Percentiles rank a stretch among this genome's conserved stretches.
phyloP scores from a whole-genome alignment of 2,888 invertebrate species.

The Tetrapedia diversipes region DNA sequence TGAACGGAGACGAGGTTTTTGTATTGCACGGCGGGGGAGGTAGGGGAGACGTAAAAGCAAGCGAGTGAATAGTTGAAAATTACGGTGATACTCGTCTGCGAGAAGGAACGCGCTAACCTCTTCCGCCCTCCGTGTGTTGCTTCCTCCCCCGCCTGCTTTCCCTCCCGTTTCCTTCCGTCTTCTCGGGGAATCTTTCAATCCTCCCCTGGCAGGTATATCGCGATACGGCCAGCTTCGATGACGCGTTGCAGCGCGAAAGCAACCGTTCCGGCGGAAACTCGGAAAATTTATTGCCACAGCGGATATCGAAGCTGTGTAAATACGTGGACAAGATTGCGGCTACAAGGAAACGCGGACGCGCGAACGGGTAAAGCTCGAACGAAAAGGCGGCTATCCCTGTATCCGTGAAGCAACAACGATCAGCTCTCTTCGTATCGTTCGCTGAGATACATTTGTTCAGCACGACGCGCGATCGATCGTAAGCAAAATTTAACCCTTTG shows the following conservation, averaged over 20 bases:
- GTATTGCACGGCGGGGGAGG: slow-evolving; percentile 22
- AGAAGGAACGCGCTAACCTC: slow-evolving; percentile 58
- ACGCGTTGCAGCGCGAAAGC: not conserved
- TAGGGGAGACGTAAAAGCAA: slow-evolving; percentile 47
- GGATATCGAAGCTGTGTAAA: too few relatives aligned
- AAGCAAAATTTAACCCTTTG: too few relatives aligned
- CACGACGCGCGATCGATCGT: too few relatives aligned
- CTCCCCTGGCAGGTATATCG: slow-evolving; percentile 23
- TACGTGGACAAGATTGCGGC: too few relatives aligned
- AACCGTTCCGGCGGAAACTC: not conserved
- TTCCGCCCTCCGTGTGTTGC: slow-evolving; percentile 21
- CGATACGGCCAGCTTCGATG: slow-evolving; percentile 7
- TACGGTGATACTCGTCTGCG: slow-evolving; percentile 65
- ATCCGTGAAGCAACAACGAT: too few relatives aligned
- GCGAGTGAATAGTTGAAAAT: slow-evolving; percentile 70
- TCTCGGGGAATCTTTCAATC: slow-evolving; percentile 23
- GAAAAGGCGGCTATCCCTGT: too few relatives aligned
- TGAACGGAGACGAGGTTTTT: slow-evolving; percentile 41
- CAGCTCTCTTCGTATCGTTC: too few relatives aligned
- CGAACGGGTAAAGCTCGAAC: too few relatives aligned
- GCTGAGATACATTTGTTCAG: too few relatives aligned
- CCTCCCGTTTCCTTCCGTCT: not conserved
- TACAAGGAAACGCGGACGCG: too few relatives aligned
- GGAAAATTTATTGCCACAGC: too few relatives aligned
- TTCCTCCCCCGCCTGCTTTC: not conserved